These are phyloP conservation scores for Bombus confusus DNA, from an alignment of 1,140 invertebrate species.

Conservation along the genomic window DNA sequence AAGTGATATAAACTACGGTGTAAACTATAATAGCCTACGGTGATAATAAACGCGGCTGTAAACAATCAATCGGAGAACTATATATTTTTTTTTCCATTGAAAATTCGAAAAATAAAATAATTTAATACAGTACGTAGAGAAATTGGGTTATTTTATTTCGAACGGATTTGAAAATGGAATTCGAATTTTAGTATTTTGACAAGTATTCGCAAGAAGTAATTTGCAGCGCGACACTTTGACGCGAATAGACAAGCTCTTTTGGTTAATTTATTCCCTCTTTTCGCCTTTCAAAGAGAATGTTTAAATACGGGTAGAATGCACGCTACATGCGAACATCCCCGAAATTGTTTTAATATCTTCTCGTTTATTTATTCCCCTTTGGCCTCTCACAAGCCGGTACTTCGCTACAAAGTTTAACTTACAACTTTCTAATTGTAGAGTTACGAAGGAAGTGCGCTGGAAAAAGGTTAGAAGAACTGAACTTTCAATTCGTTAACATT, in stretches of 20 bases:
- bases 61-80: too few relatives aligned
- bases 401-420: background rate
- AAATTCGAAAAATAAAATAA: background rate
- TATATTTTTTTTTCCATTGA: background rate
- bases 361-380: background rate
- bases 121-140: background rate
- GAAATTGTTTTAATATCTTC: constrained; percentile 7
- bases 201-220: background rate
- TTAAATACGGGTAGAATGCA: background rate
- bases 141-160: background rate
- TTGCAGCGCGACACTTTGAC: background rate
- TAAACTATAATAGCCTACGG: too few relatives aligned
- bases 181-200: background rate
- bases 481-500: constrained; percentile 2
- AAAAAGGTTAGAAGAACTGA: background rate
- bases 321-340: too few relatives aligned
- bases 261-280: background rate
- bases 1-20: too few relatives aligned
- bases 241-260: background rate
- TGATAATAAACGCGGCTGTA: too few relatives aligned
- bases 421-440: background rate
- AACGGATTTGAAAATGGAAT: background rate
- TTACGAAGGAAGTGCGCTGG: background rate
- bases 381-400: background rate
- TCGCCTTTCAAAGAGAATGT: background rate